Evolutionary conservation across 2,113 vertebrate genomes (phyloP), one percentile per base, ranked within the genome.

Genomic region (Gymnorhina tibicen): DNA sequence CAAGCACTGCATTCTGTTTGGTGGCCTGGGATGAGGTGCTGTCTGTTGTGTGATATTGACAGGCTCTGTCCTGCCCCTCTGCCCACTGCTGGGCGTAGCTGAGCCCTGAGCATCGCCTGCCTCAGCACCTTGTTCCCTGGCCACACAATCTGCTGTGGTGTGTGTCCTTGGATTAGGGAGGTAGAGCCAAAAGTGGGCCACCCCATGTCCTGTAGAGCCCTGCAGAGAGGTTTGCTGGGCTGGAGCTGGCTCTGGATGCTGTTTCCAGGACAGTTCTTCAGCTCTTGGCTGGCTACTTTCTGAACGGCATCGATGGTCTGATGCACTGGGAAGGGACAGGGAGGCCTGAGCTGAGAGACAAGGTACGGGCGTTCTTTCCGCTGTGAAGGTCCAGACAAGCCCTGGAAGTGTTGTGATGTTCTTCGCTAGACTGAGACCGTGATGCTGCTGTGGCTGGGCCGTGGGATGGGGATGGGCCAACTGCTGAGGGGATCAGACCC

Each of bases 371-470:
- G 1, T 50, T 18, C 56, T 7, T 15, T 72, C 16, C 1, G 1
- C 0, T 4, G 27, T 0, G 0, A 33, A 20, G 50, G 41, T 49
- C 26, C 4, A 1, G 68, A 13, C 53, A 21, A 73, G 53, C 63
- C 52, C 53, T 13, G 32, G 16, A 6, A 44, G 49, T 2, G n/a
- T 8, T 15, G 42, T 1, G 8, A 5, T 30, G 41, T 15, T 59
- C 55, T 52, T 68, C 1, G 15, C 39, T 3, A 30, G 47, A 10
- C 15, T 0, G 50, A 37, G 42, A 20, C 35, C 5, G 8, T 0
- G 37, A 6, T 39, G 74, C 70, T 46, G 37, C 74, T n/a, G 0
- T 2, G 2, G 72, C 37, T 3, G 55, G 52, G 44, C 8, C 7
- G 42, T 8, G 83, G 62, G 53, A 24, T 3, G 49, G 39, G 62